Evolutionary conservation across 2,888 invertebrate genomes (phyloP).

Genomic region (Tinea pellionella): DNA sequence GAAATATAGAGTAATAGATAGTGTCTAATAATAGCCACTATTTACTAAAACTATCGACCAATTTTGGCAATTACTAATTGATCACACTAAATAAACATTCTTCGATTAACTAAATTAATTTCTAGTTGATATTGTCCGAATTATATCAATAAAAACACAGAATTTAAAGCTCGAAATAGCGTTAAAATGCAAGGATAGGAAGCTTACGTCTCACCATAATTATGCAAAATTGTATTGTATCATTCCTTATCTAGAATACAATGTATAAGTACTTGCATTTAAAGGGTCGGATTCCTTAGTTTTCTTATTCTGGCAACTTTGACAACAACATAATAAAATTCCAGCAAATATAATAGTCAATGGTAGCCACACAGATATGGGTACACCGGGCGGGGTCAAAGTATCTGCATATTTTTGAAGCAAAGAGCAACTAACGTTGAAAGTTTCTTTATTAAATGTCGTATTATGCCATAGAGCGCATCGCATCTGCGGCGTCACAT

Average conservation of each 20-base stretch:
- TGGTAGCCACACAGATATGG: conserved; percentile 9
- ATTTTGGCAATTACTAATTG: too few relatives aligned
- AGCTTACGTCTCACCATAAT: too few relatives aligned
- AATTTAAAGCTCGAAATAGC: too few relatives aligned
- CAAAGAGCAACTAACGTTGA: neutral
- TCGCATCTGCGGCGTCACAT: neutral
- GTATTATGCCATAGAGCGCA: conserved; percentile 3
- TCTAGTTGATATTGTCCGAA: too few relatives aligned
- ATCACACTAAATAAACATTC: too few relatives aligned
- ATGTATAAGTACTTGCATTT: neutral
- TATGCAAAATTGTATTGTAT: too few relatives aligned
- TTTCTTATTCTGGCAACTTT: conserved; percentile 35
- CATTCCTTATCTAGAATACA: neutral
- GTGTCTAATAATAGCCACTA: too few relatives aligned
- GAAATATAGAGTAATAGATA: too few relatives aligned
- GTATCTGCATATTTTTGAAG: conserved; percentile 6
- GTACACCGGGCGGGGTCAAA: neutral
- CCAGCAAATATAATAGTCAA: conserved; percentile 18
- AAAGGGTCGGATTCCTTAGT: conserved; percentile 16
- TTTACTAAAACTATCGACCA: too few relatives aligned
- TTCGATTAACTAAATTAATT: too few relatives aligned
- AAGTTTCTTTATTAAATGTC: neutral
- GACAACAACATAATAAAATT: conserved; percentile 35
- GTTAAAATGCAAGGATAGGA: too few relatives aligned
- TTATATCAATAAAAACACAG: too few relatives aligned